Conservation (phyloP, 2,888 invertebrate species). For the Drosophila leonis region DNA sequence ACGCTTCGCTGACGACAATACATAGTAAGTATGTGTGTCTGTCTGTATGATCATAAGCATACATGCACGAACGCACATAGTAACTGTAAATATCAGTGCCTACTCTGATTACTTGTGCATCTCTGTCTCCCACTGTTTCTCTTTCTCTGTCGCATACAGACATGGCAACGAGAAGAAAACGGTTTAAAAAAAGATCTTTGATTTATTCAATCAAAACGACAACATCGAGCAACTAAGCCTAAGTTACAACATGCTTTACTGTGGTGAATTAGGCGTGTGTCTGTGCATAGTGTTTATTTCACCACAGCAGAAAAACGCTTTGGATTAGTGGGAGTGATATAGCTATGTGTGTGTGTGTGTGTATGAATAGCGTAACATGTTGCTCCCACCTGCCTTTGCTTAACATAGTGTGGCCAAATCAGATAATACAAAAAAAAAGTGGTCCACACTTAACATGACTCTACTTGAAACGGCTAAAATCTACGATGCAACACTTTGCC, state of each 20-base stretch:
- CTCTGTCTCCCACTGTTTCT: neutral
- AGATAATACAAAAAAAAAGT: slow-evolving; percentile 3
- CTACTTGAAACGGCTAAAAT: slow-evolving; percentile 17
- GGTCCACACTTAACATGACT: slow-evolving; percentile 19
- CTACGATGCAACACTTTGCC: slow-evolving; percentile 31
- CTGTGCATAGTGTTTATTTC: slow-evolving; percentile 31
- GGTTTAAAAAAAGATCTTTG: slow-evolving; percentile 45
- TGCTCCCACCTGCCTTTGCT: slow-evolving; percentile 20
- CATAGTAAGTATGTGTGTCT: neutral
- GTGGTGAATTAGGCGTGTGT: slow-evolving; percentile 39
- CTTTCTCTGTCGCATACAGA: slow-evolving; percentile 4
- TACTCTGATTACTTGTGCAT: slow-evolving; percentile 33
- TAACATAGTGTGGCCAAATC: slow-evolving; percentile 16
- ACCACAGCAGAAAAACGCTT: slow-evolving; percentile 34
- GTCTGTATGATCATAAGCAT: slow-evolving; percentile 1
- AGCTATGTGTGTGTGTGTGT: neutral
- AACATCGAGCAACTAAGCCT: slow-evolving; percentile 40
- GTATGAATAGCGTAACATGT: slow-evolving; percentile 30
- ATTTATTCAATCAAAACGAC: slow-evolving; percentile 66
- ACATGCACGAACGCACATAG: slow-evolving; percentile 23
- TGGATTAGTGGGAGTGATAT: slow-evolving; percentile 32
- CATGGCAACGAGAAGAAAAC: slow-evolving; percentile 29
- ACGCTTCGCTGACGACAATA: slow-evolving; percentile 35
- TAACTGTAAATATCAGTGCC: slow-evolving; percentile 52
- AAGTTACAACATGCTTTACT: slow-evolving; percentile 57